phyloP scores from a whole-genome alignment of 2,888 invertebrate species.

The Drosophila suboccidentalis region DNA sequence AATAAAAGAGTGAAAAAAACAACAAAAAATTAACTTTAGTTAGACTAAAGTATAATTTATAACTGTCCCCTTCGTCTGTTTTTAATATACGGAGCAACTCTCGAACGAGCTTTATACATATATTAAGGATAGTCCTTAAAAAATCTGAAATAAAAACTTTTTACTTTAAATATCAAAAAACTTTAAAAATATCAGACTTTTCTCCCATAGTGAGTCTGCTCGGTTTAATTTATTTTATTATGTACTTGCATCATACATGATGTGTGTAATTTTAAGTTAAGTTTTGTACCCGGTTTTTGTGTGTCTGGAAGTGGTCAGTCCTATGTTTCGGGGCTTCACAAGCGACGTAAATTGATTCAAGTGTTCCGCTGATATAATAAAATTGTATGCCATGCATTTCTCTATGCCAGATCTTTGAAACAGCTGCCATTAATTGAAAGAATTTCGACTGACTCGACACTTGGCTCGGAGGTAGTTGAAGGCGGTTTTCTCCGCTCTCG shows the following conservation, averaged over 20 bases:
- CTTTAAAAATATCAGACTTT: too few species aligned
- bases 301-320: constrained; percentile 1
- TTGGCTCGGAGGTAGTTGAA: constrained; percentile 45
- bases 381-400: constrained; percentile 73
- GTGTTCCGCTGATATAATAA: constrained; percentile 63
- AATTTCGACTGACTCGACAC: constrained; percentile 18
- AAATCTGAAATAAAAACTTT: too few species aligned
- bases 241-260: not conserved
- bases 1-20: too few species aligned
- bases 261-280: not conserved
- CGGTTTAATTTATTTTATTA: not conserved
- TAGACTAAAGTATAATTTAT: too few species aligned
- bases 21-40: too few species aligned
- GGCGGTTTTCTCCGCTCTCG: constrained; percentile 54
- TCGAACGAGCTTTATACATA: too few species aligned
- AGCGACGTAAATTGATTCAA: constrained; percentile 61
- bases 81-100: too few species aligned
- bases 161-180: too few species aligned
- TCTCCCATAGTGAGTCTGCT: not conserved
- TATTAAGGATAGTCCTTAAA: too few species aligned
- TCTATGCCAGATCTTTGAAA: constrained; percentile 29
- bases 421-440: constrained; percentile 52
- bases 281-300: not conserved
- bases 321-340: constrained; percentile 22
- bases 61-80: too few species aligned